phyloP scores from a whole-genome alignment of 1,140 invertebrate genomes.

The Helicoverpa armigera region DNA sequence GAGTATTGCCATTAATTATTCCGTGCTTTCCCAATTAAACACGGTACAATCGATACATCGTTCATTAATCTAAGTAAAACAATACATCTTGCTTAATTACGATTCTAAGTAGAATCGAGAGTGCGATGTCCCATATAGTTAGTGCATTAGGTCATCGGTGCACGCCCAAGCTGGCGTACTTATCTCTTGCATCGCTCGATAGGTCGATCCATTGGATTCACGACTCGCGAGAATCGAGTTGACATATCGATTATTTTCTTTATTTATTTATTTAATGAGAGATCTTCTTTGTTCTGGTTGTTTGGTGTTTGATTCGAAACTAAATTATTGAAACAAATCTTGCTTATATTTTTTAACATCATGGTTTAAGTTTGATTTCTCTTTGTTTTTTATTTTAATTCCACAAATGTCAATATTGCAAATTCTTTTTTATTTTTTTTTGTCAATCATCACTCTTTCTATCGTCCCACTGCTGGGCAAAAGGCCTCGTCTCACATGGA shows the following conservation, averaged over 20 bases:
- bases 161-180: constrained; percentile 47
- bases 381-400: no score
- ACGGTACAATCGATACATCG: constrained; percentile 41
- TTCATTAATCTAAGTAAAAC: constrained; percentile 52
- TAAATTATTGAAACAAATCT: not conserved
- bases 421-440: no score
- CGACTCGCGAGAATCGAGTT: constrained; percentile 58
- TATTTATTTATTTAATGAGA: constrained; percentile 29
- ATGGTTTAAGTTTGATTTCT: not conserved
- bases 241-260: constrained; percentile 56
- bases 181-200: constrained; percentile 58
- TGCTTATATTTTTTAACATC: not conserved
- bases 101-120: constrained; percentile 64
- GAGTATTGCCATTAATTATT: constrained; percentile 42
- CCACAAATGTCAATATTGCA: no score
- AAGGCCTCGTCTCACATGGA: no score
- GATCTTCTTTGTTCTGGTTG: not conserved
- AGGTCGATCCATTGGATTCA: constrained; percentile 62
- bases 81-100: constrained; percentile 76
- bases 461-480: no score
- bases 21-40: constrained; percentile 49
- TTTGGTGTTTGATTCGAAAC: not conserved
- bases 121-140: constrained; percentile 80
- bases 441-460: no score
- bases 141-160: constrained; percentile 77